A percentile compares a stretch with the other conserved stretches of the same genome.
phyloP scores from a whole-genome alignment of 2,888 invertebrate species.

The Ormyrus labotus region DNA sequence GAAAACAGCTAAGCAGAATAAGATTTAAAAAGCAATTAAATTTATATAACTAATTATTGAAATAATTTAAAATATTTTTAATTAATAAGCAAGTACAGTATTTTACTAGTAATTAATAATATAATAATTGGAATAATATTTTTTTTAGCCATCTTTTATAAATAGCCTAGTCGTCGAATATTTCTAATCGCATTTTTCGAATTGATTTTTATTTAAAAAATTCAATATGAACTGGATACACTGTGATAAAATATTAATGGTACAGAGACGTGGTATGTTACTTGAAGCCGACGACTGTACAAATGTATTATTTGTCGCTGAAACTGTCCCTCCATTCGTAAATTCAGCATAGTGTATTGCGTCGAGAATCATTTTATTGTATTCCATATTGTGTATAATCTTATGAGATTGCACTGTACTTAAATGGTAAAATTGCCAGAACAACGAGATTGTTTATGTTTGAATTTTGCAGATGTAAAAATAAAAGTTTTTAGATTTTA shows the following conservation, averaged over 20 bases:
- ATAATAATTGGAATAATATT: constrained; percentile 8
- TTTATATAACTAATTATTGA: background rate
- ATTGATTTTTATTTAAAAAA: constrained; percentile 7
- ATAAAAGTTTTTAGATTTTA: constrained; percentile 48
- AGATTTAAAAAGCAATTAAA: constrained; percentile 1
- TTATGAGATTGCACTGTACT: constrained; percentile 55
- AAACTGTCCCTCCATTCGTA: constrained; percentile 24
- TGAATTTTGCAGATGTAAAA: constrained; percentile 36
- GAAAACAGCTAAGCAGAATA: background rate
- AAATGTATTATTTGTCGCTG: constrained; percentile 46
- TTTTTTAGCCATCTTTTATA: constrained; percentile 24
- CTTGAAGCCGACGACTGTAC: constrained; percentile 28
- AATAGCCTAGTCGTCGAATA: constrained; percentile 19
- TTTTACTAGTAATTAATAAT: constrained; percentile 6
- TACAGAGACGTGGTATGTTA: constrained; percentile 40
- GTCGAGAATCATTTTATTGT: constrained; percentile 23
- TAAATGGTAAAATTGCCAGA: constrained; percentile 51
- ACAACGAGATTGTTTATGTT: constrained; percentile 32
- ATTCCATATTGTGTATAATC: constrained; percentile 39
- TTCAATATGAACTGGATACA: constrained; percentile 29
- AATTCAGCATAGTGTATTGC: constrained; percentile 34
- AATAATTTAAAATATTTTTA: constrained; percentile 15
- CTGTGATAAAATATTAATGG: constrained; percentile 53
- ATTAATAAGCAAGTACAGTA: constrained; percentile 3
- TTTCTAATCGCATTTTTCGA: background rate